Conservation (phyloP, 1,140 invertebrate genomes). For the Protaetia brevitarsis region DNA sequence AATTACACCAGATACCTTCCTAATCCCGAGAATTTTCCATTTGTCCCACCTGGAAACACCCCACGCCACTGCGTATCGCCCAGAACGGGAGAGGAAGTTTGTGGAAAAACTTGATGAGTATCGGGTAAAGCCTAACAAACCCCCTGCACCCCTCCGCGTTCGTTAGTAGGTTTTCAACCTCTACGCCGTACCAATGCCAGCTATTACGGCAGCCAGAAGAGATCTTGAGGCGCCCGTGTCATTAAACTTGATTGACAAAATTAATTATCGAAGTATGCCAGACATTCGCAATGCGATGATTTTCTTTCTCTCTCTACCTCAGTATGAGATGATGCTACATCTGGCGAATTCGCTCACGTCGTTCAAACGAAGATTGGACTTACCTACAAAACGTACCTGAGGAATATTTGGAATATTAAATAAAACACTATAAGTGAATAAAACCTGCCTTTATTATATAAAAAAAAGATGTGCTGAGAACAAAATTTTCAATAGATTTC, state of each 20-base stretch:
- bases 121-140: background rate
- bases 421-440: too few species aligned
- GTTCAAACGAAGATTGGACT: too few species aligned
- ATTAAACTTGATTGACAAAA: conserved; percentile 22
- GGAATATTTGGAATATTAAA: too few species aligned
- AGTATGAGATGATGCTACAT: too few species aligned
- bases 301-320: too few species aligned
- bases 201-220: background rate
- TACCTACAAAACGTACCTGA: conserved; percentile 15
- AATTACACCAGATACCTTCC: too few species aligned
- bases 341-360: too few species aligned
- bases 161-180: background rate
- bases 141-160: background rate
- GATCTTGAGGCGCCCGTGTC: conserved; percentile 2
- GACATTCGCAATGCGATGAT: background rate
- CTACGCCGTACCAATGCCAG: background rate
- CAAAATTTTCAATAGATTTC: too few species aligned
- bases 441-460: too few species aligned
- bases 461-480: too few species aligned
- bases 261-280: conserved; percentile 21
- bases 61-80: background rate
- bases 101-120: background rate
- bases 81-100: background rate
- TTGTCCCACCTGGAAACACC: too few species aligned
- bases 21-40: too few species aligned